These are phyloP conservation scores for Ectropis crepuscularia DNA, from an alignment of 2,888 invertebrate species.

Conservation along the genomic window DNA sequence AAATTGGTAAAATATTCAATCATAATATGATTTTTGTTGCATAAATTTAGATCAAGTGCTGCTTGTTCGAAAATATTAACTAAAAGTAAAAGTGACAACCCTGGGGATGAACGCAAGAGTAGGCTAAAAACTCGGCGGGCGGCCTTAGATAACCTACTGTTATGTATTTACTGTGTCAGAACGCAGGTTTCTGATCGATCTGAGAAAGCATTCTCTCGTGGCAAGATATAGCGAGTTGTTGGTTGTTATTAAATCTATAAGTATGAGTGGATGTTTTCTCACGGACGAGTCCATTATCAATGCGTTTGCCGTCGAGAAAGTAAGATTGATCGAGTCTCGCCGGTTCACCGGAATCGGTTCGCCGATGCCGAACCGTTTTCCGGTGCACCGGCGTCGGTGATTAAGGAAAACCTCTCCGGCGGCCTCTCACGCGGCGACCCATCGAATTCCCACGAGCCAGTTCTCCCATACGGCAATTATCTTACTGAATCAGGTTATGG, in stretches of 20 bases:
- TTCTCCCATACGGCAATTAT: conserved; percentile 68
- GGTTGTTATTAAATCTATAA: conserved; percentile 22
- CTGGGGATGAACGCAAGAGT: too few relatives aligned
- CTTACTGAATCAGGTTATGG: conserved; percentile 45
- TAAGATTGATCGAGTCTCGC: conserved; percentile 50
- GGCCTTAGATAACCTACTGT: too few relatives aligned
- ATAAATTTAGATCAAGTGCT: too few relatives aligned
- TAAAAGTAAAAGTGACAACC: too few relatives aligned
- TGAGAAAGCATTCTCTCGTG: conserved; percentile 22
- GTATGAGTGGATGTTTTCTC: conserved; percentile 42
- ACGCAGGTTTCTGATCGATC: conserved; percentile 31
- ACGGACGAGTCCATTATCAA: conserved; percentile 50
- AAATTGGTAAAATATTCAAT: too few relatives aligned
- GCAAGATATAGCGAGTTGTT: conserved; percentile 9
- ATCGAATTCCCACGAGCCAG: conserved; percentile 75
- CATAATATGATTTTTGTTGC: too few relatives aligned
- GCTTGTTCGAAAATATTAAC: too few relatives aligned
- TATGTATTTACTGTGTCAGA: too few relatives aligned
- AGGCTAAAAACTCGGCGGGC: too few relatives aligned
- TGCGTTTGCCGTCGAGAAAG: conserved; percentile 61
- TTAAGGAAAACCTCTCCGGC: conserved; percentile 71
- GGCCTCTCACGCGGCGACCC: conserved; percentile 73
- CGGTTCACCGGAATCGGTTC: conserved; percentile 59
- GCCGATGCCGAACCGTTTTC: conserved; percentile 61
- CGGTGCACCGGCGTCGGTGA: conserved; percentile 46